Percentiles rank a stretch among this genome's conserved stretches.
Conservation (phyloP, 2,113 vertebrate genomes). For the Urocynchramus pylzowi region DNA sequence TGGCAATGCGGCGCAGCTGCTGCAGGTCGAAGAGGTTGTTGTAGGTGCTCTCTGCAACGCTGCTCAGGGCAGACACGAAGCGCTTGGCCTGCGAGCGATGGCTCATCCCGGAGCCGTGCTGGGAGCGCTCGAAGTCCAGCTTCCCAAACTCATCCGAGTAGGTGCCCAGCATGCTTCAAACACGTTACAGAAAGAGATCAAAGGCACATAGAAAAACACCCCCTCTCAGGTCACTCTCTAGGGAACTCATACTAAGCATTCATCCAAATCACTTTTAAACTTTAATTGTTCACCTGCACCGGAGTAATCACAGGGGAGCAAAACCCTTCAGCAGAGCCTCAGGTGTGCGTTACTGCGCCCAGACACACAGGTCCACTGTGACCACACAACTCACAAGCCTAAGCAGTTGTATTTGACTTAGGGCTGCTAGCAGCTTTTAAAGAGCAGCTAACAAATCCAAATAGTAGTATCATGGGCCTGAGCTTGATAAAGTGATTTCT, state of each 20-base stretch:
- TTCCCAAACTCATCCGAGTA: slow-evolving; percentile 93
- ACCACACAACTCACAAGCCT: neutral
- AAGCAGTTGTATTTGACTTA: neutral
- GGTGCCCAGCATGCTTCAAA: slow-evolving; percentile 87
- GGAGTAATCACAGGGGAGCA: neutral
- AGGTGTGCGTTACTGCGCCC: neutral
- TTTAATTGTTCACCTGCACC: neutral
- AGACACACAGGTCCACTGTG: neutral
- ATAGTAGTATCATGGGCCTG: neutral
- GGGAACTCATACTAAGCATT: neutral
- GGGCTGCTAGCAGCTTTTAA: neutral
- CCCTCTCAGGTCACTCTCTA: neutral
- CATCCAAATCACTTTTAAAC: neutral
- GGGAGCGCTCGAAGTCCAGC: slow-evolving; percentile 94
- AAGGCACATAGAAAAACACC: neutral
- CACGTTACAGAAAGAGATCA: neutral
- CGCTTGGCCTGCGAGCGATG: slow-evolving; percentile 86
- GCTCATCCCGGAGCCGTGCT: slow-evolving; percentile 96
- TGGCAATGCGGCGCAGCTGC: slow-evolving; percentile 82
- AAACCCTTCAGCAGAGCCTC: neutral
- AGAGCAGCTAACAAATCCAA: neutral
- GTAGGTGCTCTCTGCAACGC: slow-evolving; percentile 83
- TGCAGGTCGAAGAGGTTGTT: slow-evolving; percentile 89
- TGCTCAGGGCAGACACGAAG: slow-evolving; percentile 86
- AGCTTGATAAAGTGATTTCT: neutral